Conservation (phyloP, 92 coral and sea anemone species). For the Siderastrea siderea region DNA sequence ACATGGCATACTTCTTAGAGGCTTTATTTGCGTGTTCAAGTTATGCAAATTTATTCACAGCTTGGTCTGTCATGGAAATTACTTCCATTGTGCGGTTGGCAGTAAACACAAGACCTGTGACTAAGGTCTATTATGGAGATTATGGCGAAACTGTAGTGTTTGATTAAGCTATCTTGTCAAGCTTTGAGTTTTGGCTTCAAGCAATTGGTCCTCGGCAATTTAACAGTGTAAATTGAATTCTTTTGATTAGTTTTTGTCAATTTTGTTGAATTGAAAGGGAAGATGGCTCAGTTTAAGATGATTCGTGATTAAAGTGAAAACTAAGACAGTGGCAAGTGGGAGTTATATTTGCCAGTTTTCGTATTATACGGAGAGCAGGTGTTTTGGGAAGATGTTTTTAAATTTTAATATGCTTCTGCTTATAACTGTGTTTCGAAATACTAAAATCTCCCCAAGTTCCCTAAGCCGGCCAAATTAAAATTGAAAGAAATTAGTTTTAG, state of each 20-base stretch:
- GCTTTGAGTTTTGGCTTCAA: background rate
- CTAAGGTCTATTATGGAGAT: background rate
- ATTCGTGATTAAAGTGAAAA: slow-evolving; percentile 25
- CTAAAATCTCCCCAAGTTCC: background rate
- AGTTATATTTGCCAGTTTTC: slow-evolving; percentile 4
- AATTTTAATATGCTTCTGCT: slow-evolving; percentile 64
- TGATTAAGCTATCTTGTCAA: slow-evolving; percentile 14
- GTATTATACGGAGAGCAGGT: slow-evolving; percentile 39
- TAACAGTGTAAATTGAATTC: slow-evolving; percentile 18
- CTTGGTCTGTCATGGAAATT: slow-evolving; percentile 24
- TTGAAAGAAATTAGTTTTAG: background rate
- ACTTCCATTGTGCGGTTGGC: slow-evolving; percentile 5
- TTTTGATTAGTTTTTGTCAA: slow-evolving; percentile 3
- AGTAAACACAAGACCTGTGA: slow-evolving; percentile 8
- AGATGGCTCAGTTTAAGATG: background rate
- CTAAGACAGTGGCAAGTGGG: background rate
- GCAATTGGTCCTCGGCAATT: slow-evolving; percentile 10
- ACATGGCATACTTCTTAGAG: background rate
- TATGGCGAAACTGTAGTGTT: background rate
- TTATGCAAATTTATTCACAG: slow-evolving; percentile 37
- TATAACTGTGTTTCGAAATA: slow-evolving; percentile 51
- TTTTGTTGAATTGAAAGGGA: slow-evolving; percentile 13
- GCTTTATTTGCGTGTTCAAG: background rate
- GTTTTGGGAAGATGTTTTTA: slow-evolving; percentile 59
- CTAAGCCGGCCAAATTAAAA: background rate